Base-by-base conservation (phyloP, 2,797 vertebrate species). In the Gymnodraco acuticeps region DNA sequence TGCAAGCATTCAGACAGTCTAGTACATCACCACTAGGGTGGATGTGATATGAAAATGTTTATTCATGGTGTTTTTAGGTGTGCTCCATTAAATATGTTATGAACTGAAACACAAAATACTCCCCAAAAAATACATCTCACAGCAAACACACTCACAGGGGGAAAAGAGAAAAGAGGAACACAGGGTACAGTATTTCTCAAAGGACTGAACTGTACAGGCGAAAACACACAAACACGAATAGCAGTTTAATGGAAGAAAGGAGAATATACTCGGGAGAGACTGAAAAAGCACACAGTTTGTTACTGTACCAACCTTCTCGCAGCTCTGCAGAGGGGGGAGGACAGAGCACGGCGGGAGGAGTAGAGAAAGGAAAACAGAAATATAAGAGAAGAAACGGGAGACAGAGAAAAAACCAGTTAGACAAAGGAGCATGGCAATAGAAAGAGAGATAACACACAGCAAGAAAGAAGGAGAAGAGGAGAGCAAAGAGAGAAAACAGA, bases 221-320 rank as follows among this genome's bases (percentile, higher is more conserved):
- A 42, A 73, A 75, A 79, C 73, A 84, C 73, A 82, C 38, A 43
- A 83, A 90, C 80, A 87, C 62, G 82, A 87, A 87, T 74, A 79
- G 78, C 77, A 69, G 73, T 82, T 92, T 85, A 84, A 80, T 78
- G 68, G 83, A 81, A 77, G 64, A 81, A 73, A 86, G 74, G 50
- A 66, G 85, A 83, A 75, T n/a, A 77, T n/a, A 64, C 52, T 84
- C 56, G 16, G 53, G 62, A 84, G 79, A 87, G 73, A 82, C 63
- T 85, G 67, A 68, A 83, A 70, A 72, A 83, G 84, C 60, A 89
- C 84, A 82, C 77, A 69, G 63, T 75, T 75, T 2, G 48, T 83
- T 95, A 95, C 93, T 95, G 95, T 96, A 99, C 98, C 97, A 97
- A 99, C 98, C 98, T 98, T 99, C 98, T 98, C 98, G 97, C 63